Percentiles rank a stretch among this genome's conserved stretches.
Conservation (phyloP, 2,888 invertebrate genomes). For the Athalia cordata region DNA sequence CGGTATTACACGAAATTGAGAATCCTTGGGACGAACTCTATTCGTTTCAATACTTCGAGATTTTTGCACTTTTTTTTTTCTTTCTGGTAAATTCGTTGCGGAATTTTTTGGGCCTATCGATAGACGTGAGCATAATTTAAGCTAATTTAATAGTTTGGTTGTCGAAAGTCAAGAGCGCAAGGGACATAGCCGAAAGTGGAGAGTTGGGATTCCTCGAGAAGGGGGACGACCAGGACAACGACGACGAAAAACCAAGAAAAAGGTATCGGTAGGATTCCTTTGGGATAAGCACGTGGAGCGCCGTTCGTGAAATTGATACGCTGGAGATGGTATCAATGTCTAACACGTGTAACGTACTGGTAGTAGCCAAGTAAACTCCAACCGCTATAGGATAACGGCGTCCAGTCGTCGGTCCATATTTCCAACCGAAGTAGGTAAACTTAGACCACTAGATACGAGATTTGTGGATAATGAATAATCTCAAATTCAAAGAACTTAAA, state of each 20-base stretch:
- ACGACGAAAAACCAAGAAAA: slow-evolving; percentile 23
- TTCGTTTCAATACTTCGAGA: not conserved
- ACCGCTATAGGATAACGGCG: slow-evolving; percentile 1
- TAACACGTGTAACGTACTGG: slow-evolving; percentile 72
- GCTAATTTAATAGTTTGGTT: slow-evolving; percentile 41
- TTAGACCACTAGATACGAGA: not conserved
- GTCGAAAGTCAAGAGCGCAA: slow-evolving; percentile 32
- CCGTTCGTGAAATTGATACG: slow-evolving; percentile 71
- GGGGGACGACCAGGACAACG: not conserved
- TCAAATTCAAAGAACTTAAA: no score
- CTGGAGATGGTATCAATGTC: slow-evolving; percentile 69
- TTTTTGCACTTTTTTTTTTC: slow-evolving; percentile 31
- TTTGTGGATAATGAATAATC: no score
- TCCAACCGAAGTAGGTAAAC: slow-evolving; percentile 19
- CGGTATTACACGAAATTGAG: no score
- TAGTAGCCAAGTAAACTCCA: slow-evolving; percentile 42
- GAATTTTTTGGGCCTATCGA: slow-evolving; percentile 30
- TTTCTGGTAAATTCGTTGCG: not conserved
- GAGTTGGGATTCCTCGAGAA: slow-evolving; percentile 12
- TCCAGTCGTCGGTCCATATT: slow-evolving; percentile 38
- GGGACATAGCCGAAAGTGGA: slow-evolving; percentile 5
- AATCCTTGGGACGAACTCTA: no score
- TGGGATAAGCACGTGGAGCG: slow-evolving; percentile 32
- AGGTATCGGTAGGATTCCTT: slow-evolving; percentile 44
- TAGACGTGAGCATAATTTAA: slow-evolving; percentile 37